Base-by-base conservation (phyloP, 2,888 invertebrate genomes). In the Amblyjoppa fuscipennis region DNA sequence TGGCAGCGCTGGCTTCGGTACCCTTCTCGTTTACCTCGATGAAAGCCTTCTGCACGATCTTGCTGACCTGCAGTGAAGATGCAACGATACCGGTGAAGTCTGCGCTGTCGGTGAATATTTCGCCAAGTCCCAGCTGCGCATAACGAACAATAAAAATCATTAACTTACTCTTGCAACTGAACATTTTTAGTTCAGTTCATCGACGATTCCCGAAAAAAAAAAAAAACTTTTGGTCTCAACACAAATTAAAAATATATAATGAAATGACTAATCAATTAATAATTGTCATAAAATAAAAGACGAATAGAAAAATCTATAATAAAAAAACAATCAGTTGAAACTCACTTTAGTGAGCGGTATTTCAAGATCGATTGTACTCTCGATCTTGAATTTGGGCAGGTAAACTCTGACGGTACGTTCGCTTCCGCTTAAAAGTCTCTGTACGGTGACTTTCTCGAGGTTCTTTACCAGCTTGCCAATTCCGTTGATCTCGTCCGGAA, bases 1-100 rank as follows among this genome's bases (percentile, higher is more conserved):
- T 97, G 20, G 97, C 98, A 3, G 98, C 97, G 56, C 98, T 96
- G 0, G 97, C 97, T 92, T 98, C 98, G 1, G 97, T 97, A 0
- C 98, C 98, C 91, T 98, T 97, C 92, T 98, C 98, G 93, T 98
- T 97, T 0, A 98, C 97, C 91, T 97, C 97, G 89, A 98, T 96
- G 91, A 97, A 97, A 0, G 98, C 97, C 93, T 98, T 98, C 92
- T 98, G 98, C 0, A 98, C 93, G 3, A 97, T 97, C 92, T 97
- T 96, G 64, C 96, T 96, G 3, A 98, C 96, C 79, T 91, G 94
- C 28, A 98, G 92, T 0, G 91, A 90, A 79, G 95, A 94, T 61
- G 95, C 94, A 66, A 97, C 93, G 59, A 98, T 94, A 28, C 96
- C 96, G 25, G 95, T 95, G 88, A 98, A 96, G 84, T 98, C 96